These are phyloP conservation scores for Sylvietta virens DNA, from an alignment of 2,113 vertebrate genomes.

Conservation along the genomic window DNA sequence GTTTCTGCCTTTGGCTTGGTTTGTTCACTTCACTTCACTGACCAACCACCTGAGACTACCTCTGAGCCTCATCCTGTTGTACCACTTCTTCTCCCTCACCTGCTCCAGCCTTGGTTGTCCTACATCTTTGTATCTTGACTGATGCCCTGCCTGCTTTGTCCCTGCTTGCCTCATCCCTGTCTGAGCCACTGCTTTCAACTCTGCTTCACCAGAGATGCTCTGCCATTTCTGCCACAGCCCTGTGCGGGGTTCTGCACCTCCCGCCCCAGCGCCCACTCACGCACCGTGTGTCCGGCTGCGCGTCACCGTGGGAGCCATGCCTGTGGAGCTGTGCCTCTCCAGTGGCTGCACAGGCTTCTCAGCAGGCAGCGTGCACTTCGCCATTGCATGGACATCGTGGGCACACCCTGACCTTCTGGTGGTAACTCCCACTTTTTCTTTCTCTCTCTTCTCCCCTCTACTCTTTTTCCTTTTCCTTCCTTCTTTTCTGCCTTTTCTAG, in stretches of 20 bases:
- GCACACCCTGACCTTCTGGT: neutral
- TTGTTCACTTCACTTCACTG: neutral
- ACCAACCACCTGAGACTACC: too few species aligned
- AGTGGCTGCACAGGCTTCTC: neutral
- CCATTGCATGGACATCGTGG: fast-evolving
- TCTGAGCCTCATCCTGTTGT: neutral
- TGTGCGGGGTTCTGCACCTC: neutral
- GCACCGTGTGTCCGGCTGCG: fast-evolving
- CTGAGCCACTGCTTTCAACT: neutral
- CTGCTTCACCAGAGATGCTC: neutral
- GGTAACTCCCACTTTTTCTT: neutral
- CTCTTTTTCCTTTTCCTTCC: neutral
- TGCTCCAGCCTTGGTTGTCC: neutral
- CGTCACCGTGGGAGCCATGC: fast-evolving
- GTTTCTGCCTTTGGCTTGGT: neutral
- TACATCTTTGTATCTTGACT: fast-evolving
- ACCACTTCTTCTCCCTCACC: neutral
- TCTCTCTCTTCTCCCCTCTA: neutral
- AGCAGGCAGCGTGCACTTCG: fast-evolving
- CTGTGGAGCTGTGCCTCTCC: neutral
- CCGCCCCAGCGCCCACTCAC: fast-evolving
- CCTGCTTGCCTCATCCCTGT: neutral
- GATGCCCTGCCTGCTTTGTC: too few species aligned
- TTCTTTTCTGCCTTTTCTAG: neutral
- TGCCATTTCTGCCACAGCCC: fast-evolving